A percentile compares a stretch with the other conserved stretches of the same genome.
These are phyloP conservation scores for Nothoprocta pentlandii DNA, from an alignment of 2,113 vertebrate genomes.

Conservation along the genomic window DNA sequence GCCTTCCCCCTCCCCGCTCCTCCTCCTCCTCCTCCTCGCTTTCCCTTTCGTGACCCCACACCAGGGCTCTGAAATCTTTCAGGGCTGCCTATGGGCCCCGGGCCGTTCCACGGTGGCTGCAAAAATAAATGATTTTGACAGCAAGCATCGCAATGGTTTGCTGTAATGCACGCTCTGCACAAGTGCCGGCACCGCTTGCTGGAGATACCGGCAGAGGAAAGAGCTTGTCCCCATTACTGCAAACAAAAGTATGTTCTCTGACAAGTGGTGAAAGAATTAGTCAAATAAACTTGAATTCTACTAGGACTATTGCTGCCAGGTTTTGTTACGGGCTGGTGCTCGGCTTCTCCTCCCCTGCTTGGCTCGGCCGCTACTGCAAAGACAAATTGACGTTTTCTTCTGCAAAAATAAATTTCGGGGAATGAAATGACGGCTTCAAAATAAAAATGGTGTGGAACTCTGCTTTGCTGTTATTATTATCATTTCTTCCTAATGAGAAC, in stretches of 20 bases:
- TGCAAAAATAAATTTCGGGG: slow-evolving; percentile 65
- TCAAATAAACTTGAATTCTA: slow-evolving; percentile 82
- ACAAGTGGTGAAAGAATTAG: slow-evolving; percentile 85
- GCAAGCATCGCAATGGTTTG: slow-evolving; percentile 88
- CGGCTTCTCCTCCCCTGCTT: slow-evolving; percentile 8
- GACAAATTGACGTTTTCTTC: slow-evolving; percentile 70
- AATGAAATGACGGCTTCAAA: slow-evolving; percentile 57
- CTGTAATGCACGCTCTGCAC: slow-evolving; percentile 81
- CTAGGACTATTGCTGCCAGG: slow-evolving; percentile 60
- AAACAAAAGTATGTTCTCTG: slow-evolving; percentile 80
- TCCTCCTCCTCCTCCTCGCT: slow-evolving; percentile 54
- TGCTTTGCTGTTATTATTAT: slow-evolving; percentile 30
- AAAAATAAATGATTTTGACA: slow-evolving; percentile 92
- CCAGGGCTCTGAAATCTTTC: slow-evolving; percentile 88
- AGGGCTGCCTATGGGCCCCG: slow-evolving; percentile 81
- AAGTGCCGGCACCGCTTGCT: slow-evolving; percentile 77
- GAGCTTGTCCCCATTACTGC: slow-evolving; percentile 73
- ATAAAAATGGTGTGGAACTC: slow-evolving; percentile 30
- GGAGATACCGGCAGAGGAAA: slow-evolving; percentile 76
- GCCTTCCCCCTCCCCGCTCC: slow-evolving; percentile 14
- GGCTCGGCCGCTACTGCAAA: slow-evolving; percentile 42
- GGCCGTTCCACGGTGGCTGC: slow-evolving; percentile 84
- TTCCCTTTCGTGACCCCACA: slow-evolving; percentile 87
- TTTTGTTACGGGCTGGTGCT: slow-evolving; percentile 53
- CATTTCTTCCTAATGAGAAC: slow-evolving; percentile 50